Evolutionary conservation across 2,113 vertebrate species (phyloP), one percentile per base, ranked within the genome.

Genomic region (Myrmecobius fasciatus): DNA sequence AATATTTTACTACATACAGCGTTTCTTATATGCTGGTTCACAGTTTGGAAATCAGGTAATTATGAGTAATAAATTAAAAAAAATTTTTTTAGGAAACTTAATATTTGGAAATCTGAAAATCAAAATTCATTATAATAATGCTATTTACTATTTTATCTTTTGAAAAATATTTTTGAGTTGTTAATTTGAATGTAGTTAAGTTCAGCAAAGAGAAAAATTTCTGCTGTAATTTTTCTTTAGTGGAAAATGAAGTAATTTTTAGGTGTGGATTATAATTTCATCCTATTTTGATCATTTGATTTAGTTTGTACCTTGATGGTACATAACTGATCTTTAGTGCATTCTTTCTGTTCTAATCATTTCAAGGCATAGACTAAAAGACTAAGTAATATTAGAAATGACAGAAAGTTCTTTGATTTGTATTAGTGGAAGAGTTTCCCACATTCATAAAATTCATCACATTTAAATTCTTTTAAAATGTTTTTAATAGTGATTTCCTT

Each of bases 1-100:
- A 17, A 98, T 99, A 96, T 99, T 99, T 97, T 99, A 99, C 97
- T 99, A 99, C 25, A 98, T 99, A 94, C 98, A 99, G n/a, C 98
- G 98, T 92, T 99, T 99, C 97, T 98, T 99, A 2, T 98, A 99
- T 43, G 98, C 98, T 5, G 98, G 98, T 96, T 98, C 98, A 25
- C 98, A 98, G 54, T 98, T 98, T 98, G 98, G 98, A 98, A 99
- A 97, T 97, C 99, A 99, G 99, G 99, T 99, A 98, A 98, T 91
- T 96, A 92, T 24, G 67, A 53, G 31, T 36, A 67, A 49, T 94
- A 92, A 91, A 26, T 26, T 91, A 54, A 95, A 90, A 92, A 89
- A 52, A n/a, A n/a, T n/a, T n/a, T 95, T 96, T 96, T 95, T 95
- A 94, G 93, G 93, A 88, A 95, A 83, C 24, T 47, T 90, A 49